Conservation (phyloP, 2,113 vertebrate species). For the Caranx ignobilis region DNA sequence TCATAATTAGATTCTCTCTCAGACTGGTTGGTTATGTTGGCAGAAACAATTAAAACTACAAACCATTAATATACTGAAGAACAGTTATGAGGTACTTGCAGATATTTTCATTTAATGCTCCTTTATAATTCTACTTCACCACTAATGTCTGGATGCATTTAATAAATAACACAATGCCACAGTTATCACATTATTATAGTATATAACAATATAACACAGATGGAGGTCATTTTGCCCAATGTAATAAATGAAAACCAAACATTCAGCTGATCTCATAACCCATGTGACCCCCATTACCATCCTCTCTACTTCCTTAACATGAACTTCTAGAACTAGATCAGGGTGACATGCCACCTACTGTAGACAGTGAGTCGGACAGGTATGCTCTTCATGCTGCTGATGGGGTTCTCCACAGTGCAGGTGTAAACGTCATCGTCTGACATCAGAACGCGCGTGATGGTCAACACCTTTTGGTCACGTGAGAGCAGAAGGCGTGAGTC, state of each 20-base stretch:
- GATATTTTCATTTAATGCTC: not conserved
- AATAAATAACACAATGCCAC: not conserved
- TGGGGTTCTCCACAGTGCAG: constrained; percentile 95
- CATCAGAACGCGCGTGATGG: constrained; percentile 92
- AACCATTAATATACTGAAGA: not conserved
- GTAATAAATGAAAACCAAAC: too few relatives aligned
- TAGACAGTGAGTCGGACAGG: constrained; percentile 94
- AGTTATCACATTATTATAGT: not conserved
- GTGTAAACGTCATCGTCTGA: constrained; percentile 92
- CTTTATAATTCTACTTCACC: not conserved
- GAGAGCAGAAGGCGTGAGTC: constrained; percentile 93
- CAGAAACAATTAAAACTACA: not conserved
- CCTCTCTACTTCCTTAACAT: not conserved
- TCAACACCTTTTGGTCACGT: constrained; percentile 93
- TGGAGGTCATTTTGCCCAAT: not conserved
- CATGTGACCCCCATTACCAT: not conserved
- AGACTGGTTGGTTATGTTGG: not conserved
- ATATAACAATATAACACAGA: not conserved
- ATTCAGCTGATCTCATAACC: not conserved
- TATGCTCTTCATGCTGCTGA: constrained; percentile 91
- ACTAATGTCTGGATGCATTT: not conserved
- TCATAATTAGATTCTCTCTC: not conserved
- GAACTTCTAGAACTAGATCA: constrained; percentile 1
- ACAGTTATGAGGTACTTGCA: not conserved
- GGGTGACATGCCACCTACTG: constrained; percentile 85